These are phyloP conservation scores for Pholis gunnellus DNA, from an alignment of 2,113 vertebrate genomes.

Conservation along the genomic window DNA sequence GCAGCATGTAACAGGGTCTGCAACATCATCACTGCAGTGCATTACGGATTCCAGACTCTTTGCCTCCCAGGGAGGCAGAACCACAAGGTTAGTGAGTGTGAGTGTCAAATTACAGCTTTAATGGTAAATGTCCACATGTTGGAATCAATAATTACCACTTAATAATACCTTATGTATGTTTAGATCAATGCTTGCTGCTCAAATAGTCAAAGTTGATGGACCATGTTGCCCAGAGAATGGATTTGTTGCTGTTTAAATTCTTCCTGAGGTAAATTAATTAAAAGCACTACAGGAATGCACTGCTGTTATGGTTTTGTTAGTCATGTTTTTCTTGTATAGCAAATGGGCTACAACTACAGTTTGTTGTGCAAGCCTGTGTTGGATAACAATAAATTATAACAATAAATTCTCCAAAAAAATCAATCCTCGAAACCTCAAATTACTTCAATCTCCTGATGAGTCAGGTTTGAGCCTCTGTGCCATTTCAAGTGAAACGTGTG, in stretches of 20 bases:
- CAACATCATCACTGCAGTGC: neutral
- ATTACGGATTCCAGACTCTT: neutral
- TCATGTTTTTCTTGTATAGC: neutral
- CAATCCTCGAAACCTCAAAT: neutral
- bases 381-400: no score
- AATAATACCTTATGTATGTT: no score
- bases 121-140: neutral
- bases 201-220: neutral
- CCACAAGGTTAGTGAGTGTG: neutral
- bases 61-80: neutral
- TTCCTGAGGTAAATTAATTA: neutral
- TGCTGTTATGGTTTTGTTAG: neutral
- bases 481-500: neutral
- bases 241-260: neutral
- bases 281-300: neutral
- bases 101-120: neutral
- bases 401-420: neutral
- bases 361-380: neutral
- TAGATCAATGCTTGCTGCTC: neutral
- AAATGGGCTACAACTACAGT: neutral
- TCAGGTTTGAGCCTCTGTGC: neutral
- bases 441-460: neutral
- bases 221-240: neutral
- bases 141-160: neutral
- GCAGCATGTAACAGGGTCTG: neutral